These are phyloP conservation scores for Cottoperca gobio DNA, from an alignment of 2,797 vertebrate species.

Conservation along the genomic window DNA sequence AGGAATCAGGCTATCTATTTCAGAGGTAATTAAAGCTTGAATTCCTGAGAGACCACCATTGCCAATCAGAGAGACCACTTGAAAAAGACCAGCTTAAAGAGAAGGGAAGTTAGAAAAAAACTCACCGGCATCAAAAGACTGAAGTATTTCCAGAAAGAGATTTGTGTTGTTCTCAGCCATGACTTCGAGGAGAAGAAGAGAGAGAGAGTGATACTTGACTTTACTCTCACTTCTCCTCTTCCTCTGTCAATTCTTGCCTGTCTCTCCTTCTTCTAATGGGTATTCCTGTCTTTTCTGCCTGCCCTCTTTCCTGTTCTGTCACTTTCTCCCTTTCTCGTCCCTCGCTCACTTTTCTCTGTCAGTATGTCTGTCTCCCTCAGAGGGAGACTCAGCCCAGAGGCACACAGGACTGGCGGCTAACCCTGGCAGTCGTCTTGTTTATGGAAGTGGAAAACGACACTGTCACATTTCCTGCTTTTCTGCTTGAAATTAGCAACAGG, in stretches of 20 bases:
- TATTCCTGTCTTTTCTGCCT: slow-evolving; percentile 73
- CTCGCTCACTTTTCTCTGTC: slow-evolving; percentile 64
- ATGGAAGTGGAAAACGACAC: slow-evolving; percentile 93
- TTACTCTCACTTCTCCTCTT: slow-evolving; percentile 38
- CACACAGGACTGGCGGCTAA: slow-evolving; percentile 75
- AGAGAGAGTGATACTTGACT: slow-evolving; percentile 56
- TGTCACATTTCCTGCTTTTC: slow-evolving; percentile 97
- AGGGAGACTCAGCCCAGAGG: slow-evolving; percentile 70
- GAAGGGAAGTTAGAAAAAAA: slow-evolving; percentile 55
- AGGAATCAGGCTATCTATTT: slow-evolving; percentile 17
- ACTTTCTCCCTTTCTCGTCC: slow-evolving; percentile 62
- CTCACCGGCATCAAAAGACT: slow-evolving; percentile 93
- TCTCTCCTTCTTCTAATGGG: slow-evolving; percentile 65
- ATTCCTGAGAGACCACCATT: slow-evolving; percentile 50
- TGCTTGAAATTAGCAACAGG: slow-evolving; percentile 93
- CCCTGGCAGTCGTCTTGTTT: slow-evolving; percentile 86
- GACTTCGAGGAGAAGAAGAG: slow-evolving; percentile 79
- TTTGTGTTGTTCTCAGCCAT: slow-evolving; percentile 91
- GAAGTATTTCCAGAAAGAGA: slow-evolving; percentile 86
- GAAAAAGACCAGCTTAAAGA: slow-evolving; percentile 42
- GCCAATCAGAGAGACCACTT: slow-evolving; percentile 59
- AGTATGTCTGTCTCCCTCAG: slow-evolving; percentile 60
- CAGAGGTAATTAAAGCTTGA: slow-evolving; percentile 36
- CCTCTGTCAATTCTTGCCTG: slow-evolving; percentile 51
- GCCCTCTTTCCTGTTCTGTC: slow-evolving; percentile 69